Conservation (phyloP, 2,888 invertebrate species). For the Metacarcinus magister region DNA sequence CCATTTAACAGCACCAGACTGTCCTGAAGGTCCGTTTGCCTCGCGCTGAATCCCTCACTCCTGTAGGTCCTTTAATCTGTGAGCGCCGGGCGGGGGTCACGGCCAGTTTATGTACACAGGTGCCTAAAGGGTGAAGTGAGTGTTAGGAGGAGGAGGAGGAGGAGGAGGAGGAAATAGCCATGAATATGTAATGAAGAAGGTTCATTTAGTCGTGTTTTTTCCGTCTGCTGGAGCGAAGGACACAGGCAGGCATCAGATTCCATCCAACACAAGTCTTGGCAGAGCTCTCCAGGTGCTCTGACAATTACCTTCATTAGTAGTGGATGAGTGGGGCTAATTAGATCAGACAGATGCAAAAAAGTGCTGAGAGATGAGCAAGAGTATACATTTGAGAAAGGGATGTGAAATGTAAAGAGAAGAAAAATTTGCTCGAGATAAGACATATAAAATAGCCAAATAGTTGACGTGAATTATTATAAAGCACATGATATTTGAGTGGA, state of each 20-base stretch:
- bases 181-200: neutral
- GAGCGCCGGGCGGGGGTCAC: neutral
- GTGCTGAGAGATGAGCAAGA: neutral
- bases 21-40: neutral
- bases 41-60: neutral
- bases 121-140: neutral
- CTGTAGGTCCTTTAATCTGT: neutral
- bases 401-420: neutral
- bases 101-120: neutral
- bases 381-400: neutral
- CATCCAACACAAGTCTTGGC: neutral
- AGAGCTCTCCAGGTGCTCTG: neutral
- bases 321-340: neutral
- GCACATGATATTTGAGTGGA: neutral
- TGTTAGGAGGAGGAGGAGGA: neutral
- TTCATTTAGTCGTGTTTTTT: neutral
- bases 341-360: neutral
- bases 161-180: neutral
- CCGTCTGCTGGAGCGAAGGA: neutral
- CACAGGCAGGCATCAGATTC: neutral
- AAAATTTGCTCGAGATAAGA: neutral
- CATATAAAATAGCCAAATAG: no score
- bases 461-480: neutral
- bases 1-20: neutral
- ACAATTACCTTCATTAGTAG: neutral